Percentiles rank a stretch among this genome's conserved stretches.
Evolutionary conservation across 92 coral and sea anemone species (phyloP).

Genomic region (Palythoa heliodiscus): DNA sequence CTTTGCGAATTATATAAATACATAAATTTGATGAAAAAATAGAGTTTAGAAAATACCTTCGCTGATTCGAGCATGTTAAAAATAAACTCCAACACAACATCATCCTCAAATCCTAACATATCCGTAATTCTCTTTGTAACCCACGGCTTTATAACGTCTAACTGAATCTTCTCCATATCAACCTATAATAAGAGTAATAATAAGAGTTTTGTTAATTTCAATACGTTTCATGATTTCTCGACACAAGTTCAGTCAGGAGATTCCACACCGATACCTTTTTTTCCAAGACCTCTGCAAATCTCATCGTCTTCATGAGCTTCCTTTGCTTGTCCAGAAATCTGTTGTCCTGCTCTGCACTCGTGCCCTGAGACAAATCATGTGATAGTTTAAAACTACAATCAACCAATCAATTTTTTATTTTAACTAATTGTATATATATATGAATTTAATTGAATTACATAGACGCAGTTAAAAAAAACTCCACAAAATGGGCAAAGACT

Average conservation of each 20-base stretch:
- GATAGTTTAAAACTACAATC: neutral
- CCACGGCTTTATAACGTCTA: slow-evolving; percentile 96
- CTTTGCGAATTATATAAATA: neutral
- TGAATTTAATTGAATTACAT: too few species aligned
- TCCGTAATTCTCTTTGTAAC: slow-evolving; percentile 91
- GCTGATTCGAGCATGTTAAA: slow-evolving; percentile 95
- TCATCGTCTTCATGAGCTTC: slow-evolving; percentile 92
- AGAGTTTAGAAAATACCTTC: slow-evolving; percentile 61
- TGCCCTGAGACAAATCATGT: slow-evolving; percentile 67
- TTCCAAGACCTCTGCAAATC: slow-evolving; percentile 76
- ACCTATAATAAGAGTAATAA: slow-evolving; percentile 54
- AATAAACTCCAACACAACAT: slow-evolving; percentile 89
- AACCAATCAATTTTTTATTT: neutral
- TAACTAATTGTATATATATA: too few species aligned
- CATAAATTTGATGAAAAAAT: neutral
- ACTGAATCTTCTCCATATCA: slow-evolving; percentile 94
- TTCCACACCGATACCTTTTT: slow-evolving; percentile 53
- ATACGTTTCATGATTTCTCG: too few species aligned
- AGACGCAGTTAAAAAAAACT: neutral
- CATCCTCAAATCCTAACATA: slow-evolving; percentile 92
- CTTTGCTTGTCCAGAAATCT: slow-evolving; percentile 96
- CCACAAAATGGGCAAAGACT: neutral
- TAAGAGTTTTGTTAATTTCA: neutral
- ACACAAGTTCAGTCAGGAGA: neutral
- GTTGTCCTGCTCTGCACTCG: slow-evolving; percentile 99